Evolutionary conservation across 2,888 invertebrate genomes (phyloP), one percentile per base, ranked within the genome.

Genomic region (Drosophila prostipennis): DNA sequence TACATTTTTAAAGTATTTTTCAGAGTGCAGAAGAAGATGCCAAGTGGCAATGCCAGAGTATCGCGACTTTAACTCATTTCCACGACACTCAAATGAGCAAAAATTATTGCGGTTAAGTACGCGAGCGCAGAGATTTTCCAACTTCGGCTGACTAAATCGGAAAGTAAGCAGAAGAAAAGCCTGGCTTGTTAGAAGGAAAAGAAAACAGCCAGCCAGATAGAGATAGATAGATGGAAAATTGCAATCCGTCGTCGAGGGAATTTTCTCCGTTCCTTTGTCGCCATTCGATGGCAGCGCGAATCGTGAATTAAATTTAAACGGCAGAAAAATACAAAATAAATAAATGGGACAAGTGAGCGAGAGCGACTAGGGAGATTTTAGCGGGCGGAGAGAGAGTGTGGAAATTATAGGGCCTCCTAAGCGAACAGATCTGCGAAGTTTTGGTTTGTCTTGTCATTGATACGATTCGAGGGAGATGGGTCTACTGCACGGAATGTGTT

Each of bases 31-130:
- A 63, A 73, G 72, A 70, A 71, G 80, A 58, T 51, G 77, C 51
- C 74, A 74, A 72, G 74, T 42, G 61, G 77, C 80, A 64, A 78
- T 74, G 74, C 68, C 70, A 56, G 39, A 34, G 78, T 23, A 54
- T 64, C 64, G 78, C 83, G 70, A 78, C 80, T 80, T 82, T 87
- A 89, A 85, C 85, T 85, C 89, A 85, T 85, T 85, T 85, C 85
- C 85, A 85, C 85, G 85, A 85, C 89, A 89, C 86, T 85, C 85
- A 87, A 89, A 89, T 85, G 85, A 82, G 88, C 82, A 85, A 89
- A 71, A 85, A 85, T 85, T 89, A 82, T 85, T 85, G 85, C 89
- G 85, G 85, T 89, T 84, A 84, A 84, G 83, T 83, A 83, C 83
- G 80, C 87, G 80, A 80, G 61, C 84, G 83, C 70, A 82, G 77